These are phyloP conservation scores for Cyphomyrmex costatus DNA, from an alignment of 1,140 invertebrate genomes.

Conservation along the genomic window DNA sequence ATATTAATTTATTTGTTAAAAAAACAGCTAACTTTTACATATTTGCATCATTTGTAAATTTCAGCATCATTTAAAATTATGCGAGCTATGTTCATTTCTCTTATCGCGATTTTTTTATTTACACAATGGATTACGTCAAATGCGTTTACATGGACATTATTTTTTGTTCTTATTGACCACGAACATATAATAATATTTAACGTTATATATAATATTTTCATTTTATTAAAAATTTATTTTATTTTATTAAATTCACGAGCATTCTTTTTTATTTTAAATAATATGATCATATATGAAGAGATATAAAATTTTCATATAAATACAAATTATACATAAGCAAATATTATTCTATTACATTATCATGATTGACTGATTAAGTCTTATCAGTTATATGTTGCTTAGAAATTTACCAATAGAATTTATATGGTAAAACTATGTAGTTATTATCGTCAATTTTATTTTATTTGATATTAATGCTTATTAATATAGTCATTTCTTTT, in stretches of 20 bases:
- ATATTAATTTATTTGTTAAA: slow-evolving; percentile 9
- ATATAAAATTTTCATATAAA: too few species aligned
- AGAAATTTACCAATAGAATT: neutral
- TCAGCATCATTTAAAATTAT: neutral
- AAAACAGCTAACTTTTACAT: neutral
- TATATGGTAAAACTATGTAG: neutral
- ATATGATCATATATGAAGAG: neutral
- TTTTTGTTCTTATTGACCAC: neutral
- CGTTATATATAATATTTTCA: neutral
- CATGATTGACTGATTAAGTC: neutral
- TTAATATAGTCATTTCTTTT: neutral
- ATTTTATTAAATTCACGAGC: neutral
- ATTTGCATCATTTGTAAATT: neutral
- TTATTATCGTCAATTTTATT: neutral
- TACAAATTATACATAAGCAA: neutral
- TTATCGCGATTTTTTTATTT: slow-evolving; percentile 22
- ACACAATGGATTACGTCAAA: neutral
- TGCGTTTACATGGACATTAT: neutral
- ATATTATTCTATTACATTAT: neutral
- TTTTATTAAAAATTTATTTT: neutral
- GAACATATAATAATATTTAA: neutral
- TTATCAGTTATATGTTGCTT: neutral
- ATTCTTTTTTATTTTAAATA: neutral
- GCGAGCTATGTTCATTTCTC: neutral
- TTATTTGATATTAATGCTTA: neutral